phyloP scores from a whole-genome alignment of 2,888 invertebrate species.

The Catocala nupta region DNA sequence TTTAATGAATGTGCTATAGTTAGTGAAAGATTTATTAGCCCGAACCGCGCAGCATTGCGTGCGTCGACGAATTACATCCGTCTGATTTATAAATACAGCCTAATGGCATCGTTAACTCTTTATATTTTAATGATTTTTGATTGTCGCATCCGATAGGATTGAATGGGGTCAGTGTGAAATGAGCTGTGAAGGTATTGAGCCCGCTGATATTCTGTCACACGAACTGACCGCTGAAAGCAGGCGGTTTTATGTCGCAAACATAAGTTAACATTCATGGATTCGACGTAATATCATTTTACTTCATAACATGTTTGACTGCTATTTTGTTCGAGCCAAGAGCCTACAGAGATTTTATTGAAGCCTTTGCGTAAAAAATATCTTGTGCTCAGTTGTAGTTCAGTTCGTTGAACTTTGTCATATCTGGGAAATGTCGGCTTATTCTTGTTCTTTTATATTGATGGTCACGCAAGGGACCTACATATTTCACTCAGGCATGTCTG shows the following conservation, averaged over 20 bases:
- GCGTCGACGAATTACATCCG: constrained; percentile 44
- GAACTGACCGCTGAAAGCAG: constrained; percentile 21
- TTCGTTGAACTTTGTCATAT: constrained; percentile 9
- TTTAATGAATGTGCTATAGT: constrained; percentile 80
- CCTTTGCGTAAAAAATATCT: not conserved
- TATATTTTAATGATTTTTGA: constrained; percentile 59
- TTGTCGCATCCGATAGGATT: constrained; percentile 47
- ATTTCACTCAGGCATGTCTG: not conserved
- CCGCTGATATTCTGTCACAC: constrained; percentile 13
- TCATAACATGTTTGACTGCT: constrained; percentile 28
- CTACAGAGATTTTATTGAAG: constrained; percentile 22
- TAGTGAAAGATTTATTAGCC: constrained; percentile 71
- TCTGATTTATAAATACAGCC: constrained; percentile 67
- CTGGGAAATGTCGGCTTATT: not conserved
- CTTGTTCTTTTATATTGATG: constrained; percentile 2
- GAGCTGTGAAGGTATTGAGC: constrained; percentile 42
- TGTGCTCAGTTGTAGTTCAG: not conserved
- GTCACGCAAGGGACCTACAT: constrained; percentile 12
- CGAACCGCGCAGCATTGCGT: constrained; percentile 53
- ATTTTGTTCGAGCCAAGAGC: constrained; percentile 26
- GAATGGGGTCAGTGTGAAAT: constrained; percentile 43
- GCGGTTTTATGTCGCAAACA: constrained; percentile 31
- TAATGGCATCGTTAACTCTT: constrained; percentile 67
- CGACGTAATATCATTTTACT: constrained; percentile 26
- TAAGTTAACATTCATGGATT: constrained; percentile 31